Percentiles rank a stretch among this genome's conserved stretches.
phyloP scores from a whole-genome alignment of 2,113 vertebrate genomes.

The Calyptommatus sinebrachiatus region DNA sequence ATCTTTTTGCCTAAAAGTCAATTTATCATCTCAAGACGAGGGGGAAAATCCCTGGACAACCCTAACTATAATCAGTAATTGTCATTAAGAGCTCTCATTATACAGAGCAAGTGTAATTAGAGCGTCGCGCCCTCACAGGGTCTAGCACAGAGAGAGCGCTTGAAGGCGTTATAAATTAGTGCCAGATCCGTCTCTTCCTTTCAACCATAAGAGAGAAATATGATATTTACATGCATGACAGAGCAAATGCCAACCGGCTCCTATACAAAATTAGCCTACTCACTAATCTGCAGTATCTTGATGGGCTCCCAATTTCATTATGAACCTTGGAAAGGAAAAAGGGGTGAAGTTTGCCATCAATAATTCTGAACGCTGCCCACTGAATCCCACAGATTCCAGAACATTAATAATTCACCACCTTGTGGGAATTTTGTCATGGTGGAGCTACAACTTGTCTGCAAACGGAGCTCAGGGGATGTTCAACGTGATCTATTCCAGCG shows the following conservation, averaged over 20 bases:
- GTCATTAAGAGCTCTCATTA: constrained; percentile 75
- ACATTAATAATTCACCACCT: constrained; percentile 92
- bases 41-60: constrained; percentile 64
- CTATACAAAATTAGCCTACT: constrained; percentile 81
- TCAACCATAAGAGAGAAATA: constrained; percentile 60
- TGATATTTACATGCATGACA: constrained; percentile 63
- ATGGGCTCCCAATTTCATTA: constrained; percentile 83
- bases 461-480: constrained; percentile 77
- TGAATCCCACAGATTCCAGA: constrained; percentile 82
- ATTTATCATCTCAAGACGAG: constrained; percentile 63
- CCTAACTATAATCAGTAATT: constrained; percentile 69
- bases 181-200: constrained; percentile 69
- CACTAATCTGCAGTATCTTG: constrained; percentile 70
- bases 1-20: constrained; percentile 56
- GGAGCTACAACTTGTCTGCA: constrained; percentile 81
- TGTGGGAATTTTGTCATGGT: constrained; percentile 82
- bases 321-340: constrained; percentile 80
- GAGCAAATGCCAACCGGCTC: constrained; percentile 68
- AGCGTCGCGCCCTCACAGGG: constrained; percentile 64
- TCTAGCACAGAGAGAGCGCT: constrained; percentile 54
- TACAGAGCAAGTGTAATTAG: constrained; percentile 71
- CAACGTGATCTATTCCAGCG: constrained; percentile 77
- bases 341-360: constrained; percentile 82
- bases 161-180: constrained; percentile 72
- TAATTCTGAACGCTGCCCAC: constrained; percentile 80